These are phyloP conservation scores for Luidia sarsii DNA, from an alignment of 53 echinoderm and acorn worm genomes.

Conservation along the genomic window DNA sequence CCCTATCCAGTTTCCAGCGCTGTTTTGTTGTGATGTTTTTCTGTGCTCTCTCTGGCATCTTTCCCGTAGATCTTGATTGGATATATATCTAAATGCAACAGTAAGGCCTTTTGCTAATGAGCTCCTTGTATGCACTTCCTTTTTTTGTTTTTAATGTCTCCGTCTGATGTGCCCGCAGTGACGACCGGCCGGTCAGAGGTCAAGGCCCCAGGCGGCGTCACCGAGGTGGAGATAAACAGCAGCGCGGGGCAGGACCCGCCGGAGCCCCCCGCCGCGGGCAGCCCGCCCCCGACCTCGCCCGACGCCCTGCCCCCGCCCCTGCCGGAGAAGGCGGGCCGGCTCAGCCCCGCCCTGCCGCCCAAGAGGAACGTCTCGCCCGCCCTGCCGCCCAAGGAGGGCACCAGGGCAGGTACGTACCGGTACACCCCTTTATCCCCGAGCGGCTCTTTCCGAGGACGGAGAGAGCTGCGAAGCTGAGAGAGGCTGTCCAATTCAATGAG, in stretches of 20 bases:
- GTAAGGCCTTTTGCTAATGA: background rate
- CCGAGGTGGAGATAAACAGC: constrained; percentile 65
- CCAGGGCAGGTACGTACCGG: too few species aligned
- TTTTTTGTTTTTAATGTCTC: background rate
- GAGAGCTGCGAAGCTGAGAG: too few species aligned
- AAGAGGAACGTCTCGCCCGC: constrained; percentile 42
- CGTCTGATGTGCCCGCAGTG: background rate
- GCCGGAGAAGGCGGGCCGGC: constrained; percentile 52
- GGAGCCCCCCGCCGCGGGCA: background rate
- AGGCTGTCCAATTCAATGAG: too few species aligned
- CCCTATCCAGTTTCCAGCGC: too few species aligned
- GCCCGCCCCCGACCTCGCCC: background rate
- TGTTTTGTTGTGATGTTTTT: too few species aligned
- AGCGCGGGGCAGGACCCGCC: constrained; percentile 12
- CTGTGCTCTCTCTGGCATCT: too few species aligned
- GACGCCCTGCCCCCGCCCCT: constrained; percentile 45
- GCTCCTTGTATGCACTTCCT: background rate
- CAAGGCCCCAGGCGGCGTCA: background rate
- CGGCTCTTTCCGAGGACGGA: too few species aligned
- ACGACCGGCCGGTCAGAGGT: background rate
- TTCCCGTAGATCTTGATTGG: too few species aligned
- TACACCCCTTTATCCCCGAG: too few species aligned
- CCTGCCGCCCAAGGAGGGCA: constrained; percentile 56
- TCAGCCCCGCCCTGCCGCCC: constrained; percentile 34
- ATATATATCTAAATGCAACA: too few species aligned